phyloP scores from a whole-genome alignment of 2,113 vertebrate species.

The Neolamprologus kungweensis region DNA sequence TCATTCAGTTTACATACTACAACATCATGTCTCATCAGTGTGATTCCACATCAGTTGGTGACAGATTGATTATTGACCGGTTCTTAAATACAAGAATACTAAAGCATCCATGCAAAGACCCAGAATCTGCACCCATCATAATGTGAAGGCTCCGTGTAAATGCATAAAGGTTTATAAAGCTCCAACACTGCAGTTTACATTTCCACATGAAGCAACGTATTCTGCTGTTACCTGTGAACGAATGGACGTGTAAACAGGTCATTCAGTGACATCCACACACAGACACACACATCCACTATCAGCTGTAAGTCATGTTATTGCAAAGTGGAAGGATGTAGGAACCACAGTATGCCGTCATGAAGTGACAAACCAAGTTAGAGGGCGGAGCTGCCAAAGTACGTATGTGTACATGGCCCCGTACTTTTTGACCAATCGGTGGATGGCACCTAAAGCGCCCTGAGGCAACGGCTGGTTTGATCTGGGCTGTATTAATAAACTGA shows the following conservation, averaged over 20 bases:
- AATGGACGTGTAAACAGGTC: not conserved
- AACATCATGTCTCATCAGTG: not conserved
- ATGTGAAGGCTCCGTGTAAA: not conserved
- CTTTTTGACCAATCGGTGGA: not conserved
- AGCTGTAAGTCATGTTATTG: not conserved
- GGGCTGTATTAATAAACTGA: not conserved
- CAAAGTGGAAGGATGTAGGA: not conserved
- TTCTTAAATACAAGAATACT: not conserved
- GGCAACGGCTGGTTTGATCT: not conserved
- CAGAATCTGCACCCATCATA: not conserved
- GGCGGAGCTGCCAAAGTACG: not conserved
- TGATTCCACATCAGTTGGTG: not conserved
- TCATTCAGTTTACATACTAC: not conserved
- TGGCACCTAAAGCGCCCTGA: not conserved
- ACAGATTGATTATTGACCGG: not conserved
- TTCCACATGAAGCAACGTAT: not conserved
- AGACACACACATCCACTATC: not conserved
- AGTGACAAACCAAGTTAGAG: not conserved
- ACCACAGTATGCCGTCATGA: not conserved
- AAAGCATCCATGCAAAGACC: not conserved
- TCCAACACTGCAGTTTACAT: not conserved
- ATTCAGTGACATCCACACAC: not conserved
- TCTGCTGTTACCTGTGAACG: not conserved
- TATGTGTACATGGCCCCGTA: not conserved
- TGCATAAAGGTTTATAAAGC: not conserved